Evolutionary conservation across 2,113 vertebrate species (phyloP), one percentile per base, ranked within the genome.

Genomic region (Actenoides lindsayi): DNA sequence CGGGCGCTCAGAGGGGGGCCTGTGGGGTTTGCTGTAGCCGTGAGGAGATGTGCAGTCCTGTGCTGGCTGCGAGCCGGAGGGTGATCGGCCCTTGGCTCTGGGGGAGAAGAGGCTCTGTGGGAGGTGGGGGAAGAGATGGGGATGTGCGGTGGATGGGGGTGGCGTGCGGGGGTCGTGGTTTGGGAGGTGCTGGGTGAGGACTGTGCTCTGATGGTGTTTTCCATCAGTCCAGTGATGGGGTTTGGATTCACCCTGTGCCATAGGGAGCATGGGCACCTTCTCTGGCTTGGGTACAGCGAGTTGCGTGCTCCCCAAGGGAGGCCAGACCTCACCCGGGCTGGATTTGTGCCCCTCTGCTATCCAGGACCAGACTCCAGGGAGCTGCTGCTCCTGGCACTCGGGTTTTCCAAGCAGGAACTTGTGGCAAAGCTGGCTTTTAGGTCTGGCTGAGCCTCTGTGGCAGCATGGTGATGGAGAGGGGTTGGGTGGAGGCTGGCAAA

Each of bases 181-280:
- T 70, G 37, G 35, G 44, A 31, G 39, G 7, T 16, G 63, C 39
- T 4, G 11, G 42, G 35, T 2, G 5, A 86, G 68, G 28, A 14
- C 17, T 0, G 3, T 0, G 11, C 60, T 41, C 67, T 0, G 1
- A 16, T 1, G 1, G 65, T 3, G n/a, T 24, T 19, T 71, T 16
- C n/a, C 1, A 0, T n/a, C 48, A 53, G 33, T 5, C 33, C 1
- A 8, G 28, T 0, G 6, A 2, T 5, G 63, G 13, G n/a, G 54
- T 69, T 56, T 33, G 69, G 48, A 6, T 31, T 56, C 1, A 2
- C 7, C 46, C 28, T 4, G 1, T 37, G 57, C n/a, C 4, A 0
- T 8, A 68, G 70, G 48, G 48, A 57, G 5, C 28, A 6, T 0
- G 0, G n/a, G 31, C 20, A 8, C 16, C 64, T 41, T 10, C 21